These are phyloP conservation scores for Amphipoea oculea DNA, from an alignment of 2,888 invertebrate genomes.

Conservation along the genomic window DNA sequence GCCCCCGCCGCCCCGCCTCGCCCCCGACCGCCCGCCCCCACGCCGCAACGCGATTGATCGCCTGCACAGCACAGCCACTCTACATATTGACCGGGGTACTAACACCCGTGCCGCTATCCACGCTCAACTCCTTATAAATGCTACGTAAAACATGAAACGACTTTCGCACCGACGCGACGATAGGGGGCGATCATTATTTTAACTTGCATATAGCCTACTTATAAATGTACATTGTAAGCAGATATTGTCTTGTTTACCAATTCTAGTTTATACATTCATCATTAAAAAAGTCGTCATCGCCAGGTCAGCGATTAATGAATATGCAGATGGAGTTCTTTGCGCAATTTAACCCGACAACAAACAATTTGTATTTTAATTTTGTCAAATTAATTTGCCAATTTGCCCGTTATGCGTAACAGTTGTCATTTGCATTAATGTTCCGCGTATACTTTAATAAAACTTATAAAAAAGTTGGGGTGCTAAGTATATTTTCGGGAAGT, in stretches of 20 bases:
- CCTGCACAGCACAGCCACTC: constrained; percentile 88
- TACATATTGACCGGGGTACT: constrained; percentile 89
- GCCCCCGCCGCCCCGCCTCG: constrained; percentile 65
- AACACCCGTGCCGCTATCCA: constrained; percentile 86
- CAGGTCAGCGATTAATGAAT: constrained; percentile 83
- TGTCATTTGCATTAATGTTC: constrained; percentile 30
- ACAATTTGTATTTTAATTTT: constrained; percentile 85
- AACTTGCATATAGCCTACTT: constrained; percentile 27
- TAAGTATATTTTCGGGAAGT: not conserved
- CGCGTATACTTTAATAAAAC: not conserved
- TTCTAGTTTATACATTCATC: constrained; percentile 55
- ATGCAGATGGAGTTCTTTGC: constrained; percentile 83
- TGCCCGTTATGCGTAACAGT: constrained; percentile 27
- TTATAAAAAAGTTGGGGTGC: not conserved
- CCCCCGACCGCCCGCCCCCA: constrained; percentile 63
- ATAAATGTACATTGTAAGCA: constrained; percentile 41
- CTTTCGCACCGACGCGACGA: constrained; percentile 57
- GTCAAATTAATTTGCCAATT: constrained; percentile 44
- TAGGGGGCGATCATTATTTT: constrained; percentile 37
- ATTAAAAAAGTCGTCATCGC: constrained; percentile 64
- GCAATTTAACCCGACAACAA: constrained; percentile 83
- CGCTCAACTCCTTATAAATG: constrained; percentile 81
- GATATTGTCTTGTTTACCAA: constrained; percentile 56
- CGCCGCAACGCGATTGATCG: constrained; percentile 88
- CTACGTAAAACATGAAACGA: constrained; percentile 77